A percentile compares a stretch with the other conserved stretches of the same genome.
Evolutionary conservation across 2,888 invertebrate genomes (phyloP).

Genomic region (Malachius bipustulatus): DNA sequence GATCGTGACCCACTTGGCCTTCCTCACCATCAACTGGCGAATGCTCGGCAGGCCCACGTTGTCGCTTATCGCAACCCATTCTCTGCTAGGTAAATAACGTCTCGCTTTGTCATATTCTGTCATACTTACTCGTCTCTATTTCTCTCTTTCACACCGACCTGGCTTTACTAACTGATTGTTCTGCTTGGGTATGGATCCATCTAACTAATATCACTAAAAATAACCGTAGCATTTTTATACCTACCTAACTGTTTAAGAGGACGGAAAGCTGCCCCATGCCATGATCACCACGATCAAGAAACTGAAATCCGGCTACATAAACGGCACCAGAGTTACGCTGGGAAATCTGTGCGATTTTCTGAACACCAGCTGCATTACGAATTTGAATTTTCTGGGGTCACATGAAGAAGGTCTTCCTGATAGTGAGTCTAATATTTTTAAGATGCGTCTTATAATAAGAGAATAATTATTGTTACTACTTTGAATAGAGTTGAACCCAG

Average conservation of each 20-base stretch:
- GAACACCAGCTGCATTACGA: conserved; percentile 94
- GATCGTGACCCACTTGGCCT: conserved; percentile 86
- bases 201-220: no score
- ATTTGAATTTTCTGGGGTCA: conserved; percentile 88
- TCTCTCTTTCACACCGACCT: no score
- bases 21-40: conserved; percentile 94
- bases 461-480: no score
- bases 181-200: no score
- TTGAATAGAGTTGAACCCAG: conserved; percentile 64
- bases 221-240: no score
- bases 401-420: conserved; percentile 87
- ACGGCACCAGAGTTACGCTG: conserved; percentile 93
- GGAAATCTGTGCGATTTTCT: conserved; percentile 92
- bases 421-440: conserved; percentile 41
- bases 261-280: conserved; percentile 82
- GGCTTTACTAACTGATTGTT: no score
- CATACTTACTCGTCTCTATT: no score
- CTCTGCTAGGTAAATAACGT: conserved; percentile 68
- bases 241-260: conserved; percentile 60
- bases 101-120: no score
- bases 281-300: conserved; percentile 98
- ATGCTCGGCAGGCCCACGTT: conserved; percentile 94
- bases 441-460: conserved; percentile 7
- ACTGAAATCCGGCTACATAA: conserved; percentile 94
- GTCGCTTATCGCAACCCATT: conserved; percentile 75